These are phyloP conservation scores for Synanthedon tipuliformis DNA, from an alignment of 2,888 invertebrate species.

Conservation along the genomic window DNA sequence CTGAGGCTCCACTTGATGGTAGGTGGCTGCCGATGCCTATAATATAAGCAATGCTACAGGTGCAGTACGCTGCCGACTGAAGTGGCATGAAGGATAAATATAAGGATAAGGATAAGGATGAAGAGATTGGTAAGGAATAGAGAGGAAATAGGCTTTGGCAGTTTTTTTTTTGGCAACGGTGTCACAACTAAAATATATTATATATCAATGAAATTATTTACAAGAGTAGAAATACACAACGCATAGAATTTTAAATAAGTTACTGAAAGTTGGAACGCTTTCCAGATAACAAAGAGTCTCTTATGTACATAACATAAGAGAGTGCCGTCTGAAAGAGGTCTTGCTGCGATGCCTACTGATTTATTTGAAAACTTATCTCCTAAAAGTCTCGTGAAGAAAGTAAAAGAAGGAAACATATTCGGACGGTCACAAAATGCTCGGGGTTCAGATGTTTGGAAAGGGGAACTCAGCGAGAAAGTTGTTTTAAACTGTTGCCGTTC, in stretches of 20 bases:
- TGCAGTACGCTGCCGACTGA: too few relatives aligned
- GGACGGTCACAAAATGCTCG: conserved; percentile 30
- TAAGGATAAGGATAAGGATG: too few relatives aligned
- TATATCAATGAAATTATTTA: background rate
- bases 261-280: conserved; percentile 31
- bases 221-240: conserved; percentile 16
- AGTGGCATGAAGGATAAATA: too few relatives aligned
- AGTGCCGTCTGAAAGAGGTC: conserved; percentile 21
- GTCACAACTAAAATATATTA: too few relatives aligned
- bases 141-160: too few relatives aligned
- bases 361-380: conserved; percentile 56
- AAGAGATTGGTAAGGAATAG: too few relatives aligned
- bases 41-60: too few relatives aligned
- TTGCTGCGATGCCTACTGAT: conserved; percentile 47
- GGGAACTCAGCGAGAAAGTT: conserved; percentile 14
- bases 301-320: conserved; percentile 11
- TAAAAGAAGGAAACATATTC: conserved; percentile 35
- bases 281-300: conserved; percentile 43
- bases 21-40: too few relatives aligned
- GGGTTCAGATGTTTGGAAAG: conserved; percentile 13
- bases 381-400: conserved; percentile 27
- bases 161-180: too few relatives aligned
- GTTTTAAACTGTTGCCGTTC: conserved; percentile 9
- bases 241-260: conserved; percentile 45
- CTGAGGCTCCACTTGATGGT: too few relatives aligned